Percentiles rank a stretch among this genome's conserved stretches.
phyloP scores from a whole-genome alignment of 2,113 vertebrate species.

The Syrmaticus mikado region DNA sequence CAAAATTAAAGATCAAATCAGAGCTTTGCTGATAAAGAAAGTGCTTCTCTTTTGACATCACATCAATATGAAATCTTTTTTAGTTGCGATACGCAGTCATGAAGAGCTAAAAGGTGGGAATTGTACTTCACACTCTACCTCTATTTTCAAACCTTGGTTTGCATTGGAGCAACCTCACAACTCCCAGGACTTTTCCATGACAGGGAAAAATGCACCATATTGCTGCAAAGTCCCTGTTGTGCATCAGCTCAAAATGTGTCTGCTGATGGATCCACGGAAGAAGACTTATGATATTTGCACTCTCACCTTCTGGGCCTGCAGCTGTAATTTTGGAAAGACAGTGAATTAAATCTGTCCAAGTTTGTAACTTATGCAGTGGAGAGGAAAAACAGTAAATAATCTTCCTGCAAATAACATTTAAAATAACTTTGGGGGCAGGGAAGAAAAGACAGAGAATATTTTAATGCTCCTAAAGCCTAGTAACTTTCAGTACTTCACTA shows the following conservation, averaged over 20 bases:
- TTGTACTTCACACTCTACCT: not conserved
- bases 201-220: not conserved
- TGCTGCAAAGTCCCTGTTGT: not conserved
- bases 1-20: not conserved
- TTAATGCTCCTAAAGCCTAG: not conserved
- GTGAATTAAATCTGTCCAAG: not conserved
- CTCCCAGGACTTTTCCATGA: not conserved
- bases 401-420: not conserved
- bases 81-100: not conserved
- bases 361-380: not conserved
- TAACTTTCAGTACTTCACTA: not conserved
- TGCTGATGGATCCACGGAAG: slow-evolving; percentile 39
- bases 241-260: not conserved
- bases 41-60: not conserved
- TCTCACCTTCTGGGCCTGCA: not conserved
- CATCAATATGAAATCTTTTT: not conserved
- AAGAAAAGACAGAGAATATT: not conserved
- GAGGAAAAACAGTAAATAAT: slow-evolving; percentile 27
- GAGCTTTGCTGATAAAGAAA: not conserved
- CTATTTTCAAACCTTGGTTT: slow-evolving; percentile 3
- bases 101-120: not conserved
- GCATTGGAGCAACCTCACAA: not conserved
- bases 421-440: not conserved
- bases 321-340: slow-evolving; percentile 40
- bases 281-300: slow-evolving; percentile 34